phyloP scores from a whole-genome alignment of 2,113 vertebrate genomes.

The Laticauda laticaudata region DNA sequence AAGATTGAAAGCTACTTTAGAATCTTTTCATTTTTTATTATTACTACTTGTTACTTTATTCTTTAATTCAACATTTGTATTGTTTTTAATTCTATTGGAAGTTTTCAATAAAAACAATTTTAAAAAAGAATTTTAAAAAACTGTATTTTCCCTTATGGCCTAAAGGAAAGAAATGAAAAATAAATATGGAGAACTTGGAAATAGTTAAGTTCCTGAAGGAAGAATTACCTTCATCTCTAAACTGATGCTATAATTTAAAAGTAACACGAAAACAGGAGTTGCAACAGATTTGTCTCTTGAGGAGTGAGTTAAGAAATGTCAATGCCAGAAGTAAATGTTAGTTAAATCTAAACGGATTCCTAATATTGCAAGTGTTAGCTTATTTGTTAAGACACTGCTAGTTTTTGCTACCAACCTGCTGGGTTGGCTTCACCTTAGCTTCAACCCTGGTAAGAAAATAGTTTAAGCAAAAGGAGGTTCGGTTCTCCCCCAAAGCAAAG shows the following conservation, averaged over 20 bases:
- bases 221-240: no score
- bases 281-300: background rate
- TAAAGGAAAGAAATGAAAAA: background rate
- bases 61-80: background rate
- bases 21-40: background rate
- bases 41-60: background rate
- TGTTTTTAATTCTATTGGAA: background rate
- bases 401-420: background rate
- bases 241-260: background rate
- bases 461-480: background rate
- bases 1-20: background rate
- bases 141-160: background rate
- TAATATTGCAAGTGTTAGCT: background rate
- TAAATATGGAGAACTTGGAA: background rate
- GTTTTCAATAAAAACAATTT: background rate
- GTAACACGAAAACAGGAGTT: background rate
- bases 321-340: background rate
- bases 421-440: background rate
- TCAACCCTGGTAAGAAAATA: background rate
- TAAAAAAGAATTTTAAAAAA: background rate
- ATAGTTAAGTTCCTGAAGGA: background rate
- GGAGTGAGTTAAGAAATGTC: background rate
- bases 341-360: background rate
- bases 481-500: background rate
- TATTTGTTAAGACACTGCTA: background rate